phyloP scores from a whole-genome alignment of 2,888 invertebrate genomes.

The Hirtodrosophila cameraria region DNA sequence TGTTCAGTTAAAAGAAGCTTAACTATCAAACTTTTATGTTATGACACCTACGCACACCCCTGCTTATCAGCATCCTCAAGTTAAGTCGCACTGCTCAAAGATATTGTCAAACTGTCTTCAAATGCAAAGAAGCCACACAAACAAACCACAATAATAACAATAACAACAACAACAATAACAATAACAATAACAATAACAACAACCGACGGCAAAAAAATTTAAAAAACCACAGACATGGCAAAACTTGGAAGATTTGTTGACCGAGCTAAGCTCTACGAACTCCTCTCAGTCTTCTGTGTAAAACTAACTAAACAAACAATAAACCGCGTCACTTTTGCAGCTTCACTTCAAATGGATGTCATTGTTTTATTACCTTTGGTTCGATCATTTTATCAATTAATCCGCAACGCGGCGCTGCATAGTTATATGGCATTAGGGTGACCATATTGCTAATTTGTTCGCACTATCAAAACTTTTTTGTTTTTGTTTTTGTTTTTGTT shows the following conservation, averaged over 20 bases:
- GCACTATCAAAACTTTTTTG: conserved; percentile 1
- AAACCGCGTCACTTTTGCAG: conserved; percentile 61
- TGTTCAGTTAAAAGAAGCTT: too few species aligned
- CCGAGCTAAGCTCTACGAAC: neutral
- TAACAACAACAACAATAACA: conserved; percentile 17
- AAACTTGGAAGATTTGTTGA: conserved; percentile 20
- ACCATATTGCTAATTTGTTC: conserved; percentile 79
- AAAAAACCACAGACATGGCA: conserved; percentile 25
- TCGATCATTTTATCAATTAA: conserved; percentile 85
- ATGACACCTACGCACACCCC: neutral
- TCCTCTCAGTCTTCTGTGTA: conserved; percentile 8
- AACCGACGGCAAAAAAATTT: conserved; percentile 57
- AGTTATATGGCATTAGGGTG: conserved; percentile 84
- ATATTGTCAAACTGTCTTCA: conserved; percentile 13
- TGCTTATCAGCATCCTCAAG: neutral
- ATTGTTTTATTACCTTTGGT: conserved; percentile 81
- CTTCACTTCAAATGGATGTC: conserved; percentile 40
- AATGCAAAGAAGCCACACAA: conserved; percentile 43
- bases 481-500: too few species aligned
- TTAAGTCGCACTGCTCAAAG: conserved; percentile 1
- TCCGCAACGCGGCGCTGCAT: conserved; percentile 84
- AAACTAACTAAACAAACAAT: conserved; percentile 19
- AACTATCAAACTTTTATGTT: too few species aligned
- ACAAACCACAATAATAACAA: conserved; percentile 25
- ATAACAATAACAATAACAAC: conserved; percentile 6